These are phyloP conservation scores for Pangasius larnaudii DNA, from an alignment of 2,797 vertebrate genomes.

Conservation along the genomic window DNA sequence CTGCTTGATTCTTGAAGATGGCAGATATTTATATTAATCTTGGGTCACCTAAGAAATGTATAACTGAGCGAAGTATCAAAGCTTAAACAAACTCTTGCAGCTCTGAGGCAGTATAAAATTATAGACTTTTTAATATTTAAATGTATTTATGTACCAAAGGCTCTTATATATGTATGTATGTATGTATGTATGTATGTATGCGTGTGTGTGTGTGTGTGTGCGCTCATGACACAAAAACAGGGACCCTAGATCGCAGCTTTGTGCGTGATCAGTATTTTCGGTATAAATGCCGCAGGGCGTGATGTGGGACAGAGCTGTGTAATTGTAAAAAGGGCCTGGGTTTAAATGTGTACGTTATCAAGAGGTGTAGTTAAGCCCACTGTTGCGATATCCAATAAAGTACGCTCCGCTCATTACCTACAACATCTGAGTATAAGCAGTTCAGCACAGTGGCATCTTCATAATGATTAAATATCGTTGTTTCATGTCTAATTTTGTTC, in stretches of 20 bases:
- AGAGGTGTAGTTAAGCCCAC: background rate
- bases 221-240: background rate
- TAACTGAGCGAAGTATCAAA: background rate
- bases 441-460: background rate
- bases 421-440: background rate
- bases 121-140: background rate
- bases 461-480: background rate
- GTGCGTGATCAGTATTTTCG: background rate
- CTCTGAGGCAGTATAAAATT: background rate
- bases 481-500: too few relatives aligned
- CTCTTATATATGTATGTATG: too few relatives aligned
- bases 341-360: background rate
- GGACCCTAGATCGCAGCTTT: background rate
- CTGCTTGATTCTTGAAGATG: background rate
- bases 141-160: background rate
- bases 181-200: too few relatives aligned
- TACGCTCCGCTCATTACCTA: background rate
- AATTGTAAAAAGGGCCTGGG: background rate
- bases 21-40: background rate
- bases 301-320: background rate
- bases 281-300: background rate
- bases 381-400: background rate
- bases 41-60: background rate
- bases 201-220: too few relatives aligned
- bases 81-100: background rate